Conservation (phyloP, 2,113 vertebrate species). For the Calyptommatus sinebrachiatus region DNA sequence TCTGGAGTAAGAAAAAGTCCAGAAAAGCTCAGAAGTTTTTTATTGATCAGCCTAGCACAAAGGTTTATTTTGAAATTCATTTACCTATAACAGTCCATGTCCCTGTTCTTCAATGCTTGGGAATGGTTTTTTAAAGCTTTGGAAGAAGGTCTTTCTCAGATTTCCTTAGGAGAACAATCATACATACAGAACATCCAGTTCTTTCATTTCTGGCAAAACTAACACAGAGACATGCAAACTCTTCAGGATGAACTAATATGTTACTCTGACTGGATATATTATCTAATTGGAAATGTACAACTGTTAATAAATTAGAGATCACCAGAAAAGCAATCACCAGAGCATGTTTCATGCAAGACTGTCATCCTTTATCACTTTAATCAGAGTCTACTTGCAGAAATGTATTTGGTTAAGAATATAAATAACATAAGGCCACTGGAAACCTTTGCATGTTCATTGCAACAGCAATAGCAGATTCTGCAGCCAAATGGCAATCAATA, state of each 20-base stretch:
- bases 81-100: too few relatives aligned
- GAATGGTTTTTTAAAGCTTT: too few relatives aligned
- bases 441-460: conserved; percentile 23
- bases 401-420: conserved; percentile 31
- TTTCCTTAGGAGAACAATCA: too few relatives aligned
- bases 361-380: conserved; percentile 22
- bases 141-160: too few relatives aligned
- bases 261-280: not conserved
- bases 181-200: too few relatives aligned
- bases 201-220: not conserved
- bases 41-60: too few relatives aligned
- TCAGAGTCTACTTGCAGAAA: conserved; percentile 37
- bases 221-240: not conserved
- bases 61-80: too few relatives aligned
- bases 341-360: not conserved
- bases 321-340: not conserved
- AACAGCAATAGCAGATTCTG: conserved; percentile 29
- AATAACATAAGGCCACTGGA: conserved; percentile 27
- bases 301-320: not conserved
- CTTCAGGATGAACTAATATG: not conserved
- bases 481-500: conserved; percentile 31
- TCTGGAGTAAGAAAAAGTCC: too few relatives aligned
- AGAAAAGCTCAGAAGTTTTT: too few relatives aligned
- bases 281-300: not conserved
- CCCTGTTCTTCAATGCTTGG: too few relatives aligned